phyloP scores from a whole-genome alignment of 2,797 vertebrate species.

The Mormyrops boulengeri region DNA sequence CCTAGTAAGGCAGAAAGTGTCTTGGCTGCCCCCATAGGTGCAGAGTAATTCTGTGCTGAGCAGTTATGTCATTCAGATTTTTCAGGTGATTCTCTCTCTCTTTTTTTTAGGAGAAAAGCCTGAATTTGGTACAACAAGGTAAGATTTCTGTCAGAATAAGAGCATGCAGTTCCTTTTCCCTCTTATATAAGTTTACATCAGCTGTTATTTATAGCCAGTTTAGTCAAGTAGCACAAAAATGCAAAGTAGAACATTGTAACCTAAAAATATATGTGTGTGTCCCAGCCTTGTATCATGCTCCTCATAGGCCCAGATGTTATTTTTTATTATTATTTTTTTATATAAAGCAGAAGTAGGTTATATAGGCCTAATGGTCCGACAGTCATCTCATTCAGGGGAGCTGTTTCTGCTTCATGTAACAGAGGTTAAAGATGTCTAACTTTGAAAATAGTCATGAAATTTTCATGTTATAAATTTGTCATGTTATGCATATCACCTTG shows the following conservation, averaged over 20 bases:
- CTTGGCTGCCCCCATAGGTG: not conserved
- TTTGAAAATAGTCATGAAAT: not conserved
- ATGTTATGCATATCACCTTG: not conserved
- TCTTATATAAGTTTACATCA: not conserved
- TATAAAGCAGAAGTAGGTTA: not conserved
- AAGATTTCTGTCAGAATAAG: constrained; percentile 50
- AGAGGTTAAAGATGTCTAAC: constrained; percentile 2
- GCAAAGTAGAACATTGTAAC: constrained; percentile 1
- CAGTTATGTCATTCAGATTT: not conserved
- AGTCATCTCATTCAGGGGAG: not conserved
- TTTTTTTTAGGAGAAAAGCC: constrained; percentile 75
- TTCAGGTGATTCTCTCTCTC: constrained; percentile 24
- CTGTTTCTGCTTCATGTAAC: not conserved
- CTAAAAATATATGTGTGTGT: constrained; percentile 5
- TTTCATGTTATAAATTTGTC: not conserved
- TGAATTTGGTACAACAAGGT: constrained; percentile 90
- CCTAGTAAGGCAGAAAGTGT: not conserved
- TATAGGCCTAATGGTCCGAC: not conserved
- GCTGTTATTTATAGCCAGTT: not conserved
- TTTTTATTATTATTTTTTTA: not conserved
- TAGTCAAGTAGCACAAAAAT: constrained; percentile 6
- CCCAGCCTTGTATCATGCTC: not conserved
- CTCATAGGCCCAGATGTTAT: not conserved
- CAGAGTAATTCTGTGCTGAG: not conserved
- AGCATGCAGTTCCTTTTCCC: not conserved